A percentile compares a stretch with the other conserved stretches of the same genome.
These are phyloP conservation scores for Muricea muricata DNA, from an alignment of 92 coral and sea anemone genomes.

Conservation along the genomic window DNA sequence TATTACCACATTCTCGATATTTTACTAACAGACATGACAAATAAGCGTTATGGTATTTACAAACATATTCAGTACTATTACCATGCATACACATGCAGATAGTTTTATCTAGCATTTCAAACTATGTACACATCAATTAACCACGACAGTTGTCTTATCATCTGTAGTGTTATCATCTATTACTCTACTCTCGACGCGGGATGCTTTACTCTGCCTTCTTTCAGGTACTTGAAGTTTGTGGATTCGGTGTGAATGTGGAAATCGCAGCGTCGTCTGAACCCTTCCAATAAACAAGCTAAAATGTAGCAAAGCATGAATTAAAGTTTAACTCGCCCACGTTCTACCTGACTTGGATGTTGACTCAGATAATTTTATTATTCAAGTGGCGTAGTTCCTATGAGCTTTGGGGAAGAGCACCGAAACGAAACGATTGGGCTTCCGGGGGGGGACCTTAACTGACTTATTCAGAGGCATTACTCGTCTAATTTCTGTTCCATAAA, in stretches of 20 bases:
- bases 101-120: neutral
- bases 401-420: no score
- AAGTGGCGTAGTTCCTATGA: no score
- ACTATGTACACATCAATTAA: constrained; percentile 15
- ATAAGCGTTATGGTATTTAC: neutral
- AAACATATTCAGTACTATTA: neutral
- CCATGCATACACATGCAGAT: neutral
- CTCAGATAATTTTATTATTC: no score
- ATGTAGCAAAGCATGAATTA: neutral
- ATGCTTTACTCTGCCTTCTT: neutral
- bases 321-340: no score
- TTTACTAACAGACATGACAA: no score
- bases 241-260: constrained; percentile 88
- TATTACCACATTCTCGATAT: no score
- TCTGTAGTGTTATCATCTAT: constrained; percentile 22
- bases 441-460: no score
- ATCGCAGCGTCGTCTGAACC: constrained; percentile 83
- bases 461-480: no score
- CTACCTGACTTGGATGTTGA: no score
- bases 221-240: constrained; percentile 81
- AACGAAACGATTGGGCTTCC: no score
- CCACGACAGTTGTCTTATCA: constrained; percentile 21
- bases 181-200: neutral
- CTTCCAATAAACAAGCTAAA: constrained; percentile 87
- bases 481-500: no score